Base-by-base conservation (phyloP, 2,113 vertebrate species). In the Otocyon megalotis region DNA sequence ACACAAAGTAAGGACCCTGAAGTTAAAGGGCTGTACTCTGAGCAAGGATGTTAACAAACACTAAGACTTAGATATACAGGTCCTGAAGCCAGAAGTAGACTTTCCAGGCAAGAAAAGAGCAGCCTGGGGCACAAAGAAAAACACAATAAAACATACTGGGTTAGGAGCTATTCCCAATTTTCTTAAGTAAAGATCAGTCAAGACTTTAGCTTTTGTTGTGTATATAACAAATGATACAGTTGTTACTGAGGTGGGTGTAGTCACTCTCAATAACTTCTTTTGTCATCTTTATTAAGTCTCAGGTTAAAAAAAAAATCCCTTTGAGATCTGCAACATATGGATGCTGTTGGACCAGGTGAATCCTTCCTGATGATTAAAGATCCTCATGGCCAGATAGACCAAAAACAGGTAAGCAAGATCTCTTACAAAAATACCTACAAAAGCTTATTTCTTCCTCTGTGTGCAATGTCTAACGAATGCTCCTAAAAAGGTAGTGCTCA, bases 201-300 rank as follows among this genome's bases (percentile, higher is more conserved):
- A 76, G n/a, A 20, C n/a, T 83, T 94, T 79, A 32, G 37, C 35
- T 56, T 91, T 92, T 69, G 56, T 58, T 93, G 19, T 35, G 0
- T 26, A 69, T 71, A 28, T 6, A 32, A 60, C 30, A 85, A 76
- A 76, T 62, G 43, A 94, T 3, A 81, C n/a, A 90, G 86, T 79
- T 65, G 53, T 86, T 87, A 60, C 10, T 3, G 12, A 90, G 48
- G 50, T 82, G 3, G 48, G 80, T 69, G 92, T 62, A 87, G 26
- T 96, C 54, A 90, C 4, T 56, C 32, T 76, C 32, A 53, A 48
- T 90, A 85, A 93, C n/a, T 81, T 67, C 43, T 82, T 85, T 89
- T 65, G 24, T 87, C 48, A 95, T 79, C 62, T 93, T 93, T 83
- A 90, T 83, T 80, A 95, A 88, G 53, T 88, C 28, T 90, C 71